These are phyloP conservation scores for Festucalex cinctus DNA, from an alignment of 2,113 vertebrate genomes.

Conservation along the genomic window DNA sequence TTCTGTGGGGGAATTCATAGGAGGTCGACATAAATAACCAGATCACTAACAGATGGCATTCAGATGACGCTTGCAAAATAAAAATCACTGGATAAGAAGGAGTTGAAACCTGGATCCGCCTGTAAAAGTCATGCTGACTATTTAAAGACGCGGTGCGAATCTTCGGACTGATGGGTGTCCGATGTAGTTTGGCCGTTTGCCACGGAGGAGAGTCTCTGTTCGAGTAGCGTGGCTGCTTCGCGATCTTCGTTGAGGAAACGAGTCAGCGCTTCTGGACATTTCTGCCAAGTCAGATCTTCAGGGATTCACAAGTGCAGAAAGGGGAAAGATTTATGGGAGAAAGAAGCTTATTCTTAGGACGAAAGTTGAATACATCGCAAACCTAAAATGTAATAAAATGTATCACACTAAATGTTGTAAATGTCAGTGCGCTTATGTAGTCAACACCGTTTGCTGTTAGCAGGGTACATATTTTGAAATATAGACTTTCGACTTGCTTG, in stretches of 20 bases:
- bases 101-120: background rate
- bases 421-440: background rate
- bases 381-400: background rate
- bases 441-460: background rate
- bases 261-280: conserved; percentile 20
- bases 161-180: conserved; percentile 19
- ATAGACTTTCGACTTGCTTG: too few relatives aligned
- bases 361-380: background rate
- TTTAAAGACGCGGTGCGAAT: background rate
- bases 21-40: background rate
- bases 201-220: conserved; percentile 7
- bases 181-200: conserved; percentile 18
- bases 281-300: conserved; percentile 11
- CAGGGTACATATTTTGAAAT: background rate
- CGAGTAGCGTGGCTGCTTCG: conserved; percentile 26
- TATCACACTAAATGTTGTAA: background rate
- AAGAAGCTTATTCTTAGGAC: background rate
- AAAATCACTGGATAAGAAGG: background rate
- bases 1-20: background rate
- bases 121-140: background rate
- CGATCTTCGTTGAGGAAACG: conserved; percentile 4
- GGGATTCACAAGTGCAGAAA: conserved; percentile 21
- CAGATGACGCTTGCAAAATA: background rate
- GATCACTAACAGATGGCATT: conserved; percentile 1
- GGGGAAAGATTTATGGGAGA: background rate